phyloP scores from a whole-genome alignment of 1,140 invertebrate species.

The Lepidostoma basale region DNA sequence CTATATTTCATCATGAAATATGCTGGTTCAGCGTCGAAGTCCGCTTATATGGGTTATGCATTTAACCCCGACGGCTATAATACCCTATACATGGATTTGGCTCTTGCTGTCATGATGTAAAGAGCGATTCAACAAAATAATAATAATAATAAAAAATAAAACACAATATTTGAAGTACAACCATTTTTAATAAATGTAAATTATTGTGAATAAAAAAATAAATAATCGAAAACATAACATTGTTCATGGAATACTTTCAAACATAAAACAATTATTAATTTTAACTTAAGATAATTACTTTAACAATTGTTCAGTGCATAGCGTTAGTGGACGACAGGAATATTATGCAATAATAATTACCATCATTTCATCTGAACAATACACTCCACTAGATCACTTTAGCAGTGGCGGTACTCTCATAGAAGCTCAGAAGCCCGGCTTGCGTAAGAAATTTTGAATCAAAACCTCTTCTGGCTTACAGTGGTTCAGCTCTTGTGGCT shows the following conservation, averaged over 20 bases:
- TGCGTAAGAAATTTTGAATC: too few species aligned
- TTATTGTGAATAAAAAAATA: background rate
- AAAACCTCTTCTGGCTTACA: too few species aligned
- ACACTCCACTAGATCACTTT: background rate
- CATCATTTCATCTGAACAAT: background rate
- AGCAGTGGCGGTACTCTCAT: too few species aligned
- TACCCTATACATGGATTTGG: too few species aligned
- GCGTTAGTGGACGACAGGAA: background rate
- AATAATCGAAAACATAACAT: background rate
- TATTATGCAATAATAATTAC: background rate
- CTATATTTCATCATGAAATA: background rate
- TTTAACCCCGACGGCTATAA: too few species aligned
- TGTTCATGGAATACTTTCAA: background rate
- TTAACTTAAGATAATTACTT: background rate
- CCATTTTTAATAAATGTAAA: background rate
- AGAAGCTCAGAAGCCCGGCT: too few species aligned
- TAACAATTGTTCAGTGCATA: background rate
- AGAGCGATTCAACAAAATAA: too few species aligned
- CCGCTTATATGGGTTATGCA: background rate
- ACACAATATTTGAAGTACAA: background rate
- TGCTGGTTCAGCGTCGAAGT: background rate
- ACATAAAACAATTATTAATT: background rate
- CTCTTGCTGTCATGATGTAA: too few species aligned
- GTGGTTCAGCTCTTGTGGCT: too few species aligned
- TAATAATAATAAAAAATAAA: background rate